Evolutionary conservation across 2,888 invertebrate species (phyloP).

Genomic region (Sturmia bella): DNA sequence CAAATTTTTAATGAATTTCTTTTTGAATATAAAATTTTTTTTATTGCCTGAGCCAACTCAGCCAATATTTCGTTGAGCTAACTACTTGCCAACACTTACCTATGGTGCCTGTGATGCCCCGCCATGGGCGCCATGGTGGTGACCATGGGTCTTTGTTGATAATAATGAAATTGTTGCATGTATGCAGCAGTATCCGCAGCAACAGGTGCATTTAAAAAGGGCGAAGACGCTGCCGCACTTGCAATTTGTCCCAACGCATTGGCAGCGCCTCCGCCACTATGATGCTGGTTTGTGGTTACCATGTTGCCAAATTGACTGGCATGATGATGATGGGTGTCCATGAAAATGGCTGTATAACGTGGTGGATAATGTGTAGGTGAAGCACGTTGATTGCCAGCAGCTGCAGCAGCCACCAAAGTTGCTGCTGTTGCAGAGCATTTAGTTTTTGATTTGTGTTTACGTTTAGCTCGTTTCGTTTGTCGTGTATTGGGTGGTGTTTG

Average conservation of each 20-base stretch:
- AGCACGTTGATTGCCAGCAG: slow-evolving; percentile 67
- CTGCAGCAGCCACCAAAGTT: slow-evolving; percentile 60
- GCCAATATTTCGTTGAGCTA: too few relatives aligned
- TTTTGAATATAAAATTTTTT: too few relatives aligned
- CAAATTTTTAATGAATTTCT: too few relatives aligned
- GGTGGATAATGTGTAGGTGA: slow-evolving; percentile 77
- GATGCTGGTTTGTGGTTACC: slow-evolving; percentile 58
- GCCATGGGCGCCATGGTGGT: slow-evolving; percentile 64
- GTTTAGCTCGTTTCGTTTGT: slow-evolving; percentile 76
- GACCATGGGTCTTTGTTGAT: slow-evolving; percentile 74
- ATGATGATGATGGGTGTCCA: slow-evolving; percentile 73
- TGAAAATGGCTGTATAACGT: slow-evolving; percentile 79
- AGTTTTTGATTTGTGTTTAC: slow-evolving; percentile 76
- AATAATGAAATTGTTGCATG: slow-evolving; percentile 75
- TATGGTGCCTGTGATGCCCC: slow-evolving; percentile 68
- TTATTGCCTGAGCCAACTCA: too few relatives aligned
- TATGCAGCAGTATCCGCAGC: slow-evolving; percentile 70
- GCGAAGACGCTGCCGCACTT: slow-evolving; percentile 74
- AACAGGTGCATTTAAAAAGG: slow-evolving; percentile 72
- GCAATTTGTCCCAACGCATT: slow-evolving; percentile 75
- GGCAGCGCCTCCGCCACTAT: slow-evolving; percentile 70
- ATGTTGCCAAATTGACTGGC: slow-evolving; percentile 60
- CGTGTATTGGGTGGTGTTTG: slow-evolving; percentile 71
- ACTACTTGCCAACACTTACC: slow-evolving; percentile 63
- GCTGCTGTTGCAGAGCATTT: slow-evolving; percentile 71